phyloP scores from a whole-genome alignment of 2,113 vertebrate species.

The Atlantisia rogersi region DNA sequence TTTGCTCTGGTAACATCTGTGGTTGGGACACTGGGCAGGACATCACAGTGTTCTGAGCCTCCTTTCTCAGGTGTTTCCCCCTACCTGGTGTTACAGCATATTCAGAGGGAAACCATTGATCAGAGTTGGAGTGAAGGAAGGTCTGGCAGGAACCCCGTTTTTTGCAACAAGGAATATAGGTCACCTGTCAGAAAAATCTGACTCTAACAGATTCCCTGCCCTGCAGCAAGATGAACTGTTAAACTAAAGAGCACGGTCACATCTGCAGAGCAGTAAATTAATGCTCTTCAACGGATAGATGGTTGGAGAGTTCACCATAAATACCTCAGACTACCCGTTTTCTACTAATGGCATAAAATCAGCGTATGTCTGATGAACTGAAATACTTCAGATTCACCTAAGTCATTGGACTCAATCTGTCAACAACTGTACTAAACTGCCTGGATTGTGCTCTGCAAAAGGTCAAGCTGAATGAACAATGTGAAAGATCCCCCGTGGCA shows the following conservation, averaged over 20 bases:
- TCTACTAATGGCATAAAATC: conserved; percentile 25
- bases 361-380: accelerated
- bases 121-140: background rate
- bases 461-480: background rate
- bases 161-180: background rate
- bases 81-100: background rate
- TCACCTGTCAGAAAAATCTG: conserved; percentile 27
- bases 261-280: conserved; percentile 48
- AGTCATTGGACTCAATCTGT: background rate
- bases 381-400: conserved; percentile 26
- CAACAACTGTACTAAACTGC: background rate
- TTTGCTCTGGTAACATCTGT: background rate
- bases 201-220: conserved; percentile 8
- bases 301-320: conserved; percentile 3
- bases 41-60: background rate
- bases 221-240: background rate
- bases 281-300: background rate
- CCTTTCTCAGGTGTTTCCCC: background rate
- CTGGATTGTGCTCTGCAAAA: background rate
- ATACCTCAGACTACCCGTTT: conserved; percentile 18
- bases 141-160: background rate
- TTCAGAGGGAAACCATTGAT: background rate
- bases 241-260: conserved; percentile 7
- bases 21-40: background rate
- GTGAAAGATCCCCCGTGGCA: background rate